Evolutionary conservation across 2,113 vertebrate genomes (phyloP).

Genomic region (Hippoglossus stenolepis): DNA sequence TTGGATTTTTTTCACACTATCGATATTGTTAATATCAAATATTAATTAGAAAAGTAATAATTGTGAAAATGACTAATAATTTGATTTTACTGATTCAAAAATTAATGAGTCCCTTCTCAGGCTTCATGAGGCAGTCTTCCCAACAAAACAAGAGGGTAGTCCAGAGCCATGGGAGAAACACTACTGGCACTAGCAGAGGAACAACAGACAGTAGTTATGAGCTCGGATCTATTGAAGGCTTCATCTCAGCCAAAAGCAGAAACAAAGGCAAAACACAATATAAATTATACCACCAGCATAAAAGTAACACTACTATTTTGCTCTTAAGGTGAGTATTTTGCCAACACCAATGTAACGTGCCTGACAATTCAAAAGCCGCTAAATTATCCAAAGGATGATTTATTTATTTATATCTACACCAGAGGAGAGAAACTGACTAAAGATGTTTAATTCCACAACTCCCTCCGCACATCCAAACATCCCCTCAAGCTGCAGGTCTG

Average conservation of each 20-base stretch:
- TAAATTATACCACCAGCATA: not conserved
- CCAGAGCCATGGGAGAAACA: not conserved
- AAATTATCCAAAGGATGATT: conserved; percentile 1
- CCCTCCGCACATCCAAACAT: not conserved
- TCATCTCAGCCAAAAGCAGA: conserved; percentile 17
- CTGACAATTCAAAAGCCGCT: not conserved
- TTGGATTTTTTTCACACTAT: too few relatives aligned
- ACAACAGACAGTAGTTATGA: conserved; percentile 6
- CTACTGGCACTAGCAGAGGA: conserved; percentile 2
- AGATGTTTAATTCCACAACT: not conserved
- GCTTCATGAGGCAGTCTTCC: not conserved
- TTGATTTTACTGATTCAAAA: not conserved
- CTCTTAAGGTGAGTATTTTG: not conserved
- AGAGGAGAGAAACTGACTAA: not conserved
- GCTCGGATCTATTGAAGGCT: not conserved
- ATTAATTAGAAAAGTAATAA: too few relatives aligned
- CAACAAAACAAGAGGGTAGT: not conserved
- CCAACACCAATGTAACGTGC: not conserved
- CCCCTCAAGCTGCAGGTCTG: not conserved
- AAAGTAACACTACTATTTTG: not conserved
- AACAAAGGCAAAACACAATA: conserved; percentile 1
- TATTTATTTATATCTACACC: not conserved
- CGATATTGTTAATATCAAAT: too few relatives aligned
- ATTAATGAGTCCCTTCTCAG: not conserved
- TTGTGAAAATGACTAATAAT: not conserved